Percentiles rank a stretch among this genome's conserved stretches.
phyloP scores from a whole-genome alignment of 2,888 invertebrate genomes.

The Lamproptera curius region DNA sequence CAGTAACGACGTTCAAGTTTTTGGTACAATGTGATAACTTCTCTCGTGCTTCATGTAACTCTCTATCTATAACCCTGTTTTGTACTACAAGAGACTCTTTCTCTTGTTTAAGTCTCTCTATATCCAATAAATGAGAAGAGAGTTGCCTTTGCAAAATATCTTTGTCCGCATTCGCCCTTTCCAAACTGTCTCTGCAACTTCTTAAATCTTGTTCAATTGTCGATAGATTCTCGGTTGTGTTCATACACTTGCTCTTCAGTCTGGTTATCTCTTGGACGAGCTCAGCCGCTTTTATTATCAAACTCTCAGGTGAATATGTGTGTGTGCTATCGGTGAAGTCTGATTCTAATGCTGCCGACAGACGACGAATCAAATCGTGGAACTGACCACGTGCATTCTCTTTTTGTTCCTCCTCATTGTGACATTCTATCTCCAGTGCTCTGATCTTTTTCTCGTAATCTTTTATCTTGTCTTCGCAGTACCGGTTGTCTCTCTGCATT shows the following conservation, averaged over 20 bases:
- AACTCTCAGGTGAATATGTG: conserved; percentile 81
- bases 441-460: conserved; percentile 87
- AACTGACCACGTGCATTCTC: conserved; percentile 82
- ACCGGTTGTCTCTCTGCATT: conserved; percentile 84
- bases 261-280: conserved; percentile 85
- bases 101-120: conserved; percentile 86
- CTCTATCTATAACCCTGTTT: conserved; percentile 85
- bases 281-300: conserved; percentile 88
- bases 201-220: conserved; percentile 82
- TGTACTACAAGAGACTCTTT: conserved; percentile 86
- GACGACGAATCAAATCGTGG: conserved; percentile 84
- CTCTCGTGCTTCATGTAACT: conserved; percentile 83
- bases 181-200: conserved; percentile 81
- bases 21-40: conserved; percentile 81
- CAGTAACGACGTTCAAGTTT: conserved; percentile 81
- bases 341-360: conserved; percentile 84
- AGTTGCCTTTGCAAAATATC: conserved; percentile 87
- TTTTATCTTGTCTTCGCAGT: conserved; percentile 86
- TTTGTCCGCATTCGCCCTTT: conserved; percentile 82
- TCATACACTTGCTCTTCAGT: conserved; percentile 79
- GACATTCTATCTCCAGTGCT: conserved; percentile 83
- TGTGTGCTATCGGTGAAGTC: conserved; percentile 83
- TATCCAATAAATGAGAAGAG: conserved; percentile 83
- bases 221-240: conserved; percentile 78
- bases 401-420: conserved; percentile 86